A percentile compares a stretch with the other conserved stretches of the same genome.
phyloP scores from a whole-genome alignment of 2,888 invertebrate genomes.

The Megalurothrips usitatus region DNA sequence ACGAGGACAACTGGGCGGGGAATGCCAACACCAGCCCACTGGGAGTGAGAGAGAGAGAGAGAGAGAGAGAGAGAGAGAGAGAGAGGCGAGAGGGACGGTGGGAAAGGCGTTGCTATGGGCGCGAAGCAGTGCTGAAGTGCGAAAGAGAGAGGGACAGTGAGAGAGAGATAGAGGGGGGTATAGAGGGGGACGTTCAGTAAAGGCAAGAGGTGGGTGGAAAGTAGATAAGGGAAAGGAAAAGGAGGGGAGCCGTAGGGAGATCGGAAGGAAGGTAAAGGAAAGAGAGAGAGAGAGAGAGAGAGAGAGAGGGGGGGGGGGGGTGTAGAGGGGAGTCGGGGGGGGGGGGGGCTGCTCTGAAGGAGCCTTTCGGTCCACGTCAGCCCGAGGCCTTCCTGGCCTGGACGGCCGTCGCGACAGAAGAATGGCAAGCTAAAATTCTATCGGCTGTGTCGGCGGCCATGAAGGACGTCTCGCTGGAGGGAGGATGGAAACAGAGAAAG shows the following conservation, averaged over 20 bases:
- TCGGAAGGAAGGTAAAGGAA: neutral
- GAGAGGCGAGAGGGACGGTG: constrained; percentile 26
- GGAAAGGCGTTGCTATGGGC: constrained; percentile 25
- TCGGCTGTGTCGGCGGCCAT: no score
- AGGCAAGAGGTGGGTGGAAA: constrained; percentile 28
- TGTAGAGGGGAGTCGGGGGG: neutral
- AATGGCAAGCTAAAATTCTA: no score
- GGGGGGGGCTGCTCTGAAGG: neutral
- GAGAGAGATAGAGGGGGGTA: constrained; percentile 12
- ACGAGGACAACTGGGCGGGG: neutral
- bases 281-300: neutral
- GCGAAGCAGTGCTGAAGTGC: neutral
- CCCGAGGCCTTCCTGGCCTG: no score
- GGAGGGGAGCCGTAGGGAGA: neutral
- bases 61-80: constrained; percentile 19
- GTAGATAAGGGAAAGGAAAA: neutral
- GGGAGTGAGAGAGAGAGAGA: constrained; percentile 23
- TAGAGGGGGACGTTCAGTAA: neutral
- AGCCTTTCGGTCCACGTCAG: no score
- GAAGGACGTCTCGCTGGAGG: no score
- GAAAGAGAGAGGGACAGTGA: neutral
- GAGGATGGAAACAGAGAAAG: no score
- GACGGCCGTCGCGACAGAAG: no score
- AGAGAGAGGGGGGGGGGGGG: no score
- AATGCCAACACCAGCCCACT: neutral